Base-by-base conservation (phyloP, 2,113 vertebrate genomes). In the Platysteira castanea region DNA sequence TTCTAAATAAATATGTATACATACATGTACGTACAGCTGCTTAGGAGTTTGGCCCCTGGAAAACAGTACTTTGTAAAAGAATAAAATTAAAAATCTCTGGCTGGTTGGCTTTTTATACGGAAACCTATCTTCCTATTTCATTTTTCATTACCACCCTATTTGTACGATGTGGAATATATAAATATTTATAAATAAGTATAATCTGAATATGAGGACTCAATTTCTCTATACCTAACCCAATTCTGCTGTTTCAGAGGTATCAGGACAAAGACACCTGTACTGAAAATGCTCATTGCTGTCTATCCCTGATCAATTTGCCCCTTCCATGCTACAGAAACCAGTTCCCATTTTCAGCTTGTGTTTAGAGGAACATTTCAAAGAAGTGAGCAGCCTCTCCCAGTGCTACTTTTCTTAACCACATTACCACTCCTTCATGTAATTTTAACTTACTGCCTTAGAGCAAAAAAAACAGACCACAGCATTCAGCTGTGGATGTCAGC, bases 401-500 rank as follows among this genome's bases (percentile, higher is more conserved):
- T 28, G 42, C 21, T 73, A 30, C 47, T 90, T 90, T 85, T 95
- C 84, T 60, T 69, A 63, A 94, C 69, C 85, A 90, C 84, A 89
- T 70, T 54, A 93, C 78, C 77, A 87, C 47, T 82, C 84, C 87
- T 90, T 68, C 80, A 65, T 50, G 82, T 96, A 95, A 95, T 96
- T 87, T 91, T 97, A 96, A 95, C 91, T 89, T 94, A 35, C 61
- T 73, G 44, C 60, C 73, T 92, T 57, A 50, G 37, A 90, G 61
- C 21, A 63, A 52, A 69, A 68, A 35, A 11, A 65, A 46, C 47
- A 79, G 50, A 83, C 80, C 76, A 52, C 70, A 95, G 50, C n/a
- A 37, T 41, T 93, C 94, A 93, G 78, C 69, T 90, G 71, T 95
- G 63, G 61, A 75, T 95, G 82, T 93, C 95, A 97, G 91, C 69